phyloP scores from a whole-genome alignment of 53 echinoderm and acorn worm species.

The Henricia sp. region DNA sequence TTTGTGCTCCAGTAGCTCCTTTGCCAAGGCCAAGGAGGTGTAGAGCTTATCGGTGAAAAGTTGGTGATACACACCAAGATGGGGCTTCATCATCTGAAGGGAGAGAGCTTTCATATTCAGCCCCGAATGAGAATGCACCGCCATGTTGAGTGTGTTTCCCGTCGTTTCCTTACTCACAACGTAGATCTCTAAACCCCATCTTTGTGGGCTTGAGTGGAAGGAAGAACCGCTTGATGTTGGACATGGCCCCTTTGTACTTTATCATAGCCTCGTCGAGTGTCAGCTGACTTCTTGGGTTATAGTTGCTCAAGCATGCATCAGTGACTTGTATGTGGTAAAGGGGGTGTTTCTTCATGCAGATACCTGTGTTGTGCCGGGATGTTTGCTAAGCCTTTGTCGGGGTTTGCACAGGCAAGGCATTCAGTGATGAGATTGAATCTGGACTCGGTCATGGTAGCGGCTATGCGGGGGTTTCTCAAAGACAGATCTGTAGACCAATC shows the following conservation, averaged over 20 bases:
- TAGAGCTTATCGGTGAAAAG: slow-evolving; percentile 8
- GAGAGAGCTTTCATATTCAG: neutral
- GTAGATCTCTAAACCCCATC: slow-evolving; percentile 17
- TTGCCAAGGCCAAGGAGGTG: neutral
- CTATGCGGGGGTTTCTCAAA: slow-evolving; percentile 3
- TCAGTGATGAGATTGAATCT: slow-evolving; percentile 16
- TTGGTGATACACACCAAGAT: neutral
- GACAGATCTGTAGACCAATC: slow-evolving; percentile 15
- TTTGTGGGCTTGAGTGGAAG: neutral
- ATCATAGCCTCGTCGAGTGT: slow-evolving; percentile 27
- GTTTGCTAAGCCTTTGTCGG: neutral
- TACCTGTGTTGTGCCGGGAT: neutral
- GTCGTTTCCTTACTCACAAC: slow-evolving; percentile 2
- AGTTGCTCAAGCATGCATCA: slow-evolving; percentile 16
- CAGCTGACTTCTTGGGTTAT: slow-evolving; percentile 14
- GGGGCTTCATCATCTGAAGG: neutral
- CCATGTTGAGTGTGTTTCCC: slow-evolving; percentile 17
- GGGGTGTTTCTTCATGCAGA: slow-evolving; percentile 17
- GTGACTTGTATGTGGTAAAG: slow-evolving; percentile 14
- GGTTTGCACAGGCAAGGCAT: slow-evolving; percentile 33
- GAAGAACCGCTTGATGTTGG: neutral
- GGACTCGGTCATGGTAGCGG: slow-evolving; percentile 10
- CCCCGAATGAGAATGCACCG: slow-evolving; percentile 12
- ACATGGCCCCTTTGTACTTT: neutral
- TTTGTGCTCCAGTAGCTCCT: neutral